A percentile compares a stretch with the other conserved stretches of the same genome.
Conservation (phyloP, 2,113 vertebrate species). For the Grantiella picta region DNA sequence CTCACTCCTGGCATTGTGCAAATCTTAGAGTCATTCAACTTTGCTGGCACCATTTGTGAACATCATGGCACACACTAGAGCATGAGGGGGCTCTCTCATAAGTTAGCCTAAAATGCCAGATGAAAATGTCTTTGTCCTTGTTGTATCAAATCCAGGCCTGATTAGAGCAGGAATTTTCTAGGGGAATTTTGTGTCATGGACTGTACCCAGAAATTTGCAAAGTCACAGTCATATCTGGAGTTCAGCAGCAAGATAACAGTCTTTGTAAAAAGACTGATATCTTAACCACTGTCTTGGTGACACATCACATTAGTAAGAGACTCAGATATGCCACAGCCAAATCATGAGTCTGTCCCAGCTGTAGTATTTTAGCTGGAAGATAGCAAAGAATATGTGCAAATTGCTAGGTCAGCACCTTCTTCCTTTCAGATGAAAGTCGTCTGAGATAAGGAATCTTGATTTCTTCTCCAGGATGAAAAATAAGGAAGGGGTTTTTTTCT, state of each 20-base stretch:
- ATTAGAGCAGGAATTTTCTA: neutral
- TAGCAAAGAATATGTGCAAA: neutral
- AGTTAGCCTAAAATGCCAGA: neutral
- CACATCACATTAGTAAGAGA: neutral
- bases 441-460: neutral
- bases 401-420: neutral
- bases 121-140: neutral
- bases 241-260: neutral
- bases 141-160: neutral
- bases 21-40: neutral
- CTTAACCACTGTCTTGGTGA: neutral
- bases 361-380: neutral
- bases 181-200: neutral
- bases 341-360: neutral
- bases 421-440: neutral
- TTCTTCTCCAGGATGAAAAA: neutral
- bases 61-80: neutral
- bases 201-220: neutral
- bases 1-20: neutral
- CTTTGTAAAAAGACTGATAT: neutral
- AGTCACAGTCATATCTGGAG: neutral
- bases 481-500: neutral
- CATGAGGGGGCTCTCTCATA: neutral
- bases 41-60: neutral
- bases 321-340: neutral